Conservation (phyloP, 2,113 vertebrate species). For the Onychostruthus taczanowskii region DNA sequence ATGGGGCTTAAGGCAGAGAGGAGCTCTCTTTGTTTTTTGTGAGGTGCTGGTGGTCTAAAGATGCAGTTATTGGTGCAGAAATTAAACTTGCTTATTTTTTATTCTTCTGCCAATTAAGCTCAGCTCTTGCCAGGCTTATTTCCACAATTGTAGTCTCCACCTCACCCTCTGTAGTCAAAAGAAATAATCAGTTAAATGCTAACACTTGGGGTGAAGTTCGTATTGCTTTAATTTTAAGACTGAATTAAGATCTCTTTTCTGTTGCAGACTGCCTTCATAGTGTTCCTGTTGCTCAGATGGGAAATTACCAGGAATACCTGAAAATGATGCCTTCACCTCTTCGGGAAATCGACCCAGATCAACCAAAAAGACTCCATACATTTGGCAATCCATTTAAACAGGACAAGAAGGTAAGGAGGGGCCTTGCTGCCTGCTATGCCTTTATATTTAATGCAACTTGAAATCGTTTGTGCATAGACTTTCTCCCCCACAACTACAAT, state of each 20-base stretch:
- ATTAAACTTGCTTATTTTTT: neutral
- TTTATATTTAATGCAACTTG: neutral
- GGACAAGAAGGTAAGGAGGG: constrained; percentile 80
- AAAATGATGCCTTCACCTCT: constrained; percentile 81
- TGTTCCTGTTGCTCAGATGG: constrained; percentile 83
- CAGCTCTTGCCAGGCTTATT: neutral
- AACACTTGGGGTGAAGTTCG: neutral
- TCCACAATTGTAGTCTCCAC: neutral
- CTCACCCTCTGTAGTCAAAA: neutral
- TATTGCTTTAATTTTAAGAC: neutral
- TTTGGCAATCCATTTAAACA: constrained; percentile 86
- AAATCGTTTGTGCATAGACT: neutral
- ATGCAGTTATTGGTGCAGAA: neutral
- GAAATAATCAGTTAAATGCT: neutral
- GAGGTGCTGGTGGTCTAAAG: neutral
- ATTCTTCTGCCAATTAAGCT: neutral
- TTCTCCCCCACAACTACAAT: neutral
- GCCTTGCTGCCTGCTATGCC: neutral
- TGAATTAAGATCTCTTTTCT: neutral
- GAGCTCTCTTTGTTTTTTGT: neutral
- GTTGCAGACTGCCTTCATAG: constrained; percentile 80
- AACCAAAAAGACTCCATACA: constrained; percentile 81
- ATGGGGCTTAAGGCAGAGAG: neutral
- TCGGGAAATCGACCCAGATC: constrained; percentile 82
- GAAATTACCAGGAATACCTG: constrained; percentile 84